A percentile compares a stretch with the other conserved stretches of the same genome.
Conservation (phyloP, 1,140 invertebrate genomes). For the Arctopsyche grandis region DNA sequence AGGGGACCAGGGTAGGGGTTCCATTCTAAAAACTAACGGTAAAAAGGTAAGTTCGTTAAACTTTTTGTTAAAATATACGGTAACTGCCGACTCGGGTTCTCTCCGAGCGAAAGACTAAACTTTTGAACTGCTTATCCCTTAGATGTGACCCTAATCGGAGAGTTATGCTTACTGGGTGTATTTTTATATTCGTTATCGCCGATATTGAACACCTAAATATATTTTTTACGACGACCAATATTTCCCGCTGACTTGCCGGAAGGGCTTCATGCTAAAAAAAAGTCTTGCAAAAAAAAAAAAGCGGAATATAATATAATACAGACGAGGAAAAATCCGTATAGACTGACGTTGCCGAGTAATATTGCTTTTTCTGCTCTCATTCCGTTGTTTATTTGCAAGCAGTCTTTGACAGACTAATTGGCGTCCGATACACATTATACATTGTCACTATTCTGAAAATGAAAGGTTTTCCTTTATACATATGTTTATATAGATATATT, state of each 20-base stretch:
- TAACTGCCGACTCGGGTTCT: slow-evolving; percentile 42
- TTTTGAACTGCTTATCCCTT: slow-evolving; percentile 43
- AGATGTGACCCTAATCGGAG: slow-evolving; percentile 13
- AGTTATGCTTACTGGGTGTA: slow-evolving; percentile 8
- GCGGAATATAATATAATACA: not conserved
- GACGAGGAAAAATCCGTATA: too few relatives aligned
- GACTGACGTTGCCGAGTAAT: not conserved
- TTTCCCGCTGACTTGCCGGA: not conserved
- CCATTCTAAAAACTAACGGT: slow-evolving; percentile 47
- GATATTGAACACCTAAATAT: not conserved
- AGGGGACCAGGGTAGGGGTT: not conserved
- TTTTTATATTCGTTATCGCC: not conserved
- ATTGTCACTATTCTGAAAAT: not conserved
- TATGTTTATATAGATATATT: too few relatives aligned
- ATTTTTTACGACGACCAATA: not conserved
- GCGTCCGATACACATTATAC: slow-evolving; percentile 6
- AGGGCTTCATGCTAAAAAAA: not conserved
- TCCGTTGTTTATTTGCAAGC: slow-evolving; percentile 6
- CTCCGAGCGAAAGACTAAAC: slow-evolving; percentile 36
- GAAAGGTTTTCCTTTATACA: not conserved
- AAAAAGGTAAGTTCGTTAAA: slow-evolving; percentile 51
- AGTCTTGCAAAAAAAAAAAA: not conserved
- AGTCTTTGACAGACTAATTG: slow-evolving; percentile 6
- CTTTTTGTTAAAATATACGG: slow-evolving; percentile 51
- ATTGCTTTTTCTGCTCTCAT: slow-evolving; percentile 7